phyloP scores from a whole-genome alignment of 2,888 invertebrate genomes.

The Rhodophaea formosa region DNA sequence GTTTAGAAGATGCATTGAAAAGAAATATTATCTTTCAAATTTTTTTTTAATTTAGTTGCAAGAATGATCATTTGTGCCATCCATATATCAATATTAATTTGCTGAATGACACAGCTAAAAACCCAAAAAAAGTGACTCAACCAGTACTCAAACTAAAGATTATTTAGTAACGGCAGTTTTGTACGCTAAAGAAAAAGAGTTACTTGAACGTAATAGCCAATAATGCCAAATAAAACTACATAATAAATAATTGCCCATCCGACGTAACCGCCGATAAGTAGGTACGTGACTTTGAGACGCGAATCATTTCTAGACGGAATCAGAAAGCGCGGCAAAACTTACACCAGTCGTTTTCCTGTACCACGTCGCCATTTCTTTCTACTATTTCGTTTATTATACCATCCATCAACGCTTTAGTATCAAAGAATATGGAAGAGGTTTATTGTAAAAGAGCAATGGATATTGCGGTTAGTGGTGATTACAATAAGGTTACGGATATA shows the following conservation, averaged over 20 bases:
- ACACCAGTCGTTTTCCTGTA: conserved; percentile 38
- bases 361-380: conserved; percentile 21
- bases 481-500: conserved; percentile 67
- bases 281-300: conserved; percentile 67
- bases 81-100: not conserved
- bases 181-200: not conserved
- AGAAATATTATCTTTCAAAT: too few relatives aligned
- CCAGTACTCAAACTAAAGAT: not conserved
- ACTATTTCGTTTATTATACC: conserved; percentile 6
- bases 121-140: conserved; percentile 1
- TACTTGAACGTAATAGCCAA: conserved; percentile 27
- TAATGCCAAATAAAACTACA: conserved; percentile 48
- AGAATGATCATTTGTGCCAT: too few relatives aligned
- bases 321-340: conserved; percentile 74
- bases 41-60: too few relatives aligned
- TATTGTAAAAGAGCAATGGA: conserved; percentile 34
- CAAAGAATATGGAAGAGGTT: conserved; percentile 31
- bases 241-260: conserved; percentile 64
- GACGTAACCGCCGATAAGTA: conserved; percentile 67
- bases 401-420: conserved; percentile 39
- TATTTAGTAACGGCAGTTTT: not conserved
- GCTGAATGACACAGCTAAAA: not conserved
- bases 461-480: conserved; percentile 21
- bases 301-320: conserved; percentile 67
- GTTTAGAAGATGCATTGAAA: too few relatives aligned